A percentile compares a stretch with the other conserved stretches of the same genome.
phyloP scores from a whole-genome alignment of 2,888 invertebrate species.

The Sphecodes monilicornis region DNA sequence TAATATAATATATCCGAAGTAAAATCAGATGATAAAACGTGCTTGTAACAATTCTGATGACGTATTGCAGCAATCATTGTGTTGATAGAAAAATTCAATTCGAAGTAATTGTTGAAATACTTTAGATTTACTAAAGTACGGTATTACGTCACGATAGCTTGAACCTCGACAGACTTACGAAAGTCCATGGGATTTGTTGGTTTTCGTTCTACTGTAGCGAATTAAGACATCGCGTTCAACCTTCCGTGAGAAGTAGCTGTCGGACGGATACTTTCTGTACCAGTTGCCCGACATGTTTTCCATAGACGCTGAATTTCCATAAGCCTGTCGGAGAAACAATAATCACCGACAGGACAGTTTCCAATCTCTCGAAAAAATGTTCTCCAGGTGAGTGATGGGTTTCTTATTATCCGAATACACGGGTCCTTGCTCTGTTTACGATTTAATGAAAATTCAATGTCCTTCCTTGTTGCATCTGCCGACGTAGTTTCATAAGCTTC shows the following conservation, averaged over 20 bases:
- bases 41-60: too few relatives aligned
- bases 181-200: neutral
- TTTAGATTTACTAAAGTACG: neutral
- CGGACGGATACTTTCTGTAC: neutral
- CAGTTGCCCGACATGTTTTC: neutral
- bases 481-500: constrained; percentile 46
- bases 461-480: constrained; percentile 24
- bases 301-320: neutral
- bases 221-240: constrained; percentile 18
- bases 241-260: constrained; percentile 7
- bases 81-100: too few relatives aligned
- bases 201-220: neutral
- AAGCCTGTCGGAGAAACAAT: neutral
- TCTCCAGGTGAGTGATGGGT: neutral
- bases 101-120: too few relatives aligned
- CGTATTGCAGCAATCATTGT: too few relatives aligned
- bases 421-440: constrained; percentile 19
- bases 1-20: too few relatives aligned
- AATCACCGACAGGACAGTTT: neutral
- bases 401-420: constrained; percentile 21
- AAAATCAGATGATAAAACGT: too few relatives aligned
- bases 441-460: constrained; percentile 57
- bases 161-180: neutral
- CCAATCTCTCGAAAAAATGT: constrained; percentile 2
- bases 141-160: neutral